These are phyloP conservation scores for Mixornis gularis DNA, from an alignment of 2,113 vertebrate species.

Conservation along the genomic window DNA sequence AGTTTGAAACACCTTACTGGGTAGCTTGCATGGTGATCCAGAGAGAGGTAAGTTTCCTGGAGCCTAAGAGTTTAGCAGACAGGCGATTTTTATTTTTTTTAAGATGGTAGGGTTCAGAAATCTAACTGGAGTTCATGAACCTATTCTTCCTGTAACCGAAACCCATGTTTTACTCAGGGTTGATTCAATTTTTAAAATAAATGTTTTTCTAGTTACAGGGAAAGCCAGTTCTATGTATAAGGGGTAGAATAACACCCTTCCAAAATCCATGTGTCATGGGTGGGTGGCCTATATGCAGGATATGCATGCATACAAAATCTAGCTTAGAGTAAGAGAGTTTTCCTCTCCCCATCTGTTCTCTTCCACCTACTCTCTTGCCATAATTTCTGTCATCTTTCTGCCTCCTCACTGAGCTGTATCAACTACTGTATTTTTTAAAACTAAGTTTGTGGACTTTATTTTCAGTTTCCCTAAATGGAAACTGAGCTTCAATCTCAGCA, in stretches of 20 bases:
- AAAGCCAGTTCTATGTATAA: constrained; percentile 23
- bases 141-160: constrained; percentile 57
- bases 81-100: neutral
- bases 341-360: neutral
- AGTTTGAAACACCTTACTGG: neutral
- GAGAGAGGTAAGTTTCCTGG: neutral
- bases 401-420: neutral
- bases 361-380: neutral
- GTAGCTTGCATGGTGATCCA: neutral
- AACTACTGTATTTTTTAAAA: neutral
- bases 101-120: constrained; percentile 35
- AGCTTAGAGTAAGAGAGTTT: neutral
- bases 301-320: neutral
- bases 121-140: constrained; percentile 55
- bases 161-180: constrained; percentile 52
- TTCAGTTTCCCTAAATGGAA: neutral
- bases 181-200: constrained; percentile 65
- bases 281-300: constrained; percentile 21
- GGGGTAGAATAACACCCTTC: constrained; percentile 44
- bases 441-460: neutral
- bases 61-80: neutral
- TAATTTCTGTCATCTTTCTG: neutral
- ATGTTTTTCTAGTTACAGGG: constrained; percentile 42
- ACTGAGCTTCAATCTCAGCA: neutral
- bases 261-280: constrained; percentile 7